A percentile compares a stretch with the other conserved stretches of the same genome.
These are phyloP conservation scores for Bombus confusus DNA, from an alignment of 1,140 invertebrate species.

Conservation along the genomic window DNA sequence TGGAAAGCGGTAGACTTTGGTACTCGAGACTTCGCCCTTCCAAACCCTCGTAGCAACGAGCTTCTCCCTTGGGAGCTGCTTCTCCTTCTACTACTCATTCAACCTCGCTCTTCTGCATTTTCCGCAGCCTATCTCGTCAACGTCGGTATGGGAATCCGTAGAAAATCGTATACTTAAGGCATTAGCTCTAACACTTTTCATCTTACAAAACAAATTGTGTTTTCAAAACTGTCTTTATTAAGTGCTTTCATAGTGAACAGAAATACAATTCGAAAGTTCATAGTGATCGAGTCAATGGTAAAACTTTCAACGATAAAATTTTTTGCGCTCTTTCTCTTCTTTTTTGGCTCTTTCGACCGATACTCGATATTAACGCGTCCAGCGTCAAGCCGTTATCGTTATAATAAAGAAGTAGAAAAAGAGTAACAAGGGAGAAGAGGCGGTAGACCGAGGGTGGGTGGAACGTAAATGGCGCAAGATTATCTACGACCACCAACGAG, in stretches of 20 bases:
- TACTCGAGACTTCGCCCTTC: conserved; percentile 74
- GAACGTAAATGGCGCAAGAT: conserved; percentile 57
- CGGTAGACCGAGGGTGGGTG: background rate
- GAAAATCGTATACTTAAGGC: too few species aligned
- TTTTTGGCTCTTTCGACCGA: conserved; percentile 19
- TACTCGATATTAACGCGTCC: conserved; percentile 68
- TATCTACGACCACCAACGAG: conserved; percentile 50
- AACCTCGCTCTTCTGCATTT: conserved; percentile 47
- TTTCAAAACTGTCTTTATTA: too few species aligned
- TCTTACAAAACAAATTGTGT: too few species aligned
- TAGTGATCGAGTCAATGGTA: background rate
- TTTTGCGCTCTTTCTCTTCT: too few species aligned
- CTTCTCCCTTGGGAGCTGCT: conserved; percentile 59
- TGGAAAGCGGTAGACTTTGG: conserved; percentile 65
- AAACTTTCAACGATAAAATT: background rate
- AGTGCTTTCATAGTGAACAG: too few species aligned
- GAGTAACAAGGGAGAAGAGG: conserved; percentile 14
- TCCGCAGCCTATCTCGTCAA: conserved; percentile 38
- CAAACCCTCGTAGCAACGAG: conserved; percentile 68
- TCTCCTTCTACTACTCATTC: conserved; percentile 43
- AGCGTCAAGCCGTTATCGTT: conserved; percentile 64
- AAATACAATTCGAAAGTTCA: too few species aligned
- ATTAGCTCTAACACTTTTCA: too few species aligned
- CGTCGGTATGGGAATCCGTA: conserved; percentile 12
- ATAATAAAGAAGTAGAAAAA: conserved; percentile 62